These are phyloP conservation scores for Gallirallus australis DNA, from an alignment of 2,797 vertebrate species.

Conservation along the genomic window DNA sequence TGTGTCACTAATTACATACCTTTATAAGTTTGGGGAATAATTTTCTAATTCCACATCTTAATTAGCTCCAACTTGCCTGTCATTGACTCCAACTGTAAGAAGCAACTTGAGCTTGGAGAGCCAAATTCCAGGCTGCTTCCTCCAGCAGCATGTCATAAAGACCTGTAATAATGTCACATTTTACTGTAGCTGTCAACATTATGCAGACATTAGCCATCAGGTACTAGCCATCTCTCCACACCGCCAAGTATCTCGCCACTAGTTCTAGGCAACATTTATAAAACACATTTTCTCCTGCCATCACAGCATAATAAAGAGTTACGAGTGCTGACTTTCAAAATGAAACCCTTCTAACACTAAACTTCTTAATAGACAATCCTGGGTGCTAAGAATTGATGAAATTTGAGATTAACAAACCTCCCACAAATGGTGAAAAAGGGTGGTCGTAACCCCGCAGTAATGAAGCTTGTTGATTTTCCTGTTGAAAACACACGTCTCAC, in stretches of 20 bases:
- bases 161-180: not conserved
- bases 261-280: not conserved
- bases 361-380: not conserved
- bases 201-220: not conserved
- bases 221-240: not conserved
- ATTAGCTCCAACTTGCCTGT: slow-evolving; percentile 7
- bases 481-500: not conserved
- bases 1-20: slow-evolving; percentile 1
- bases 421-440: not conserved
- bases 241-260: not conserved
- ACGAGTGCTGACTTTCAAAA: not conserved
- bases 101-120: not conserved
- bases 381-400: not conserved
- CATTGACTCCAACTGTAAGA: not conserved
- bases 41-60: slow-evolving; percentile 18
- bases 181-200: not conserved
- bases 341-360: not conserved
- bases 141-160: not conserved
- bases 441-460: not conserved
- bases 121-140: not conserved
- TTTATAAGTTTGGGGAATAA: not conserved
- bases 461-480: not conserved
- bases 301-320: not conserved
- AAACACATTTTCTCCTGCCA: not conserved
- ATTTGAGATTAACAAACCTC: not conserved